Base-by-base conservation (phyloP, 2,888 invertebrate genomes). In the Lithosia quadra region DNA sequence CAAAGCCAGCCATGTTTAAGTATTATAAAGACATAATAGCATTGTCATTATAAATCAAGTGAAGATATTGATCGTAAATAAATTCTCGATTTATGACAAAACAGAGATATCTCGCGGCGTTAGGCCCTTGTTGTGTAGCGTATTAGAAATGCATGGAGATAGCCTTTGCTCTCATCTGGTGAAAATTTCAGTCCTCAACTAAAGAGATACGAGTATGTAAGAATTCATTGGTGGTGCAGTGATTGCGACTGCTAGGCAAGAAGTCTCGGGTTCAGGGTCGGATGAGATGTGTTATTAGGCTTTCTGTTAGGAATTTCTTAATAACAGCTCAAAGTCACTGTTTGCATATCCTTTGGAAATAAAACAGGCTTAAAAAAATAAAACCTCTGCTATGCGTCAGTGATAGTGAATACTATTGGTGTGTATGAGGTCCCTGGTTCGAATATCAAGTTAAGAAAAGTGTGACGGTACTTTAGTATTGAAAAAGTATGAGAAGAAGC, bases 51-150 rank as follows among this genome's bases (percentile, higher is more conserved):
- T 92, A 91, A 92, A 93, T 93, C 92, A 90, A 84, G 68, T 71
- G 75, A 80, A 87, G 90, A 91, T 91, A 92, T 91, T 89, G 91
- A 89, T 90, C 90, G 88, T 92, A 91, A 92, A 92, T 92, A 92
- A 89, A 86, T 83, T 86, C 78, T 86, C 87, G 84, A 91, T 92
- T 90, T 92, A 93, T 92, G 90, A 91, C 90, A 88, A 89, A 90
- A 91, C 85, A 85, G 83, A 88, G 88, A 88, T 89, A 90, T 90
- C 84, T 85, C 68, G 76, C 79, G 78, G 84, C 82, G 84, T 83
- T 82, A 84, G 79, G 80, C 70, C 74, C 76, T 77, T 64, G 67
- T 74, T 77, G 77, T 80, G 79, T 79, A 80, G 76, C 68, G 66
- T 69, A 76, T 75, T 75, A 77, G 73, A 77, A 84, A 79, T 79